Evolutionary conservation across 2,797 vertebrate species (phyloP).

Genomic region (Clarias pachynema): DNA sequence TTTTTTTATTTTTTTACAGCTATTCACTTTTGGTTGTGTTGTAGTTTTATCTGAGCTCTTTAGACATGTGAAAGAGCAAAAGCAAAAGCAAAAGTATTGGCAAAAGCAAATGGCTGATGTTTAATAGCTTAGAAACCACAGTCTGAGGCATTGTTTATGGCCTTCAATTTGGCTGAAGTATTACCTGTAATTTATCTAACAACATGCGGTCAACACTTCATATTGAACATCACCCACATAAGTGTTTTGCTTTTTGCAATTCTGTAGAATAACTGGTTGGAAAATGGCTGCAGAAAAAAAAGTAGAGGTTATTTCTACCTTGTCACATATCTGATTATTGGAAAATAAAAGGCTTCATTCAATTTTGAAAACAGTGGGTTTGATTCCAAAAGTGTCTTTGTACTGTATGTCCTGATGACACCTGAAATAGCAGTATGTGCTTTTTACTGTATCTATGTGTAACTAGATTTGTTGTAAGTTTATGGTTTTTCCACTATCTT

Average conservation of each 20-base stretch:
- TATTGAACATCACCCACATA: constrained; percentile 1
- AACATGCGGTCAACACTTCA: constrained; percentile 5
- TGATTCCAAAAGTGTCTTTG: neutral
- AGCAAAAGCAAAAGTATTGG: no score
- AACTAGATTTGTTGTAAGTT: constrained; percentile 22
- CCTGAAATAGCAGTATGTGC: neutral
- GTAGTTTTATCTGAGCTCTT: neutral
- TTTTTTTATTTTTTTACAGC: neutral
- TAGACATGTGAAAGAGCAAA: neutral
- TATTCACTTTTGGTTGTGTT: neutral
- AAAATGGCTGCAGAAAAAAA: neutral
- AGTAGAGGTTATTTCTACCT: neutral
- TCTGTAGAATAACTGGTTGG: neutral
- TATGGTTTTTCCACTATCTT: constrained; percentile 55
- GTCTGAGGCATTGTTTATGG: neutral
- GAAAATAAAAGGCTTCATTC: constrained; percentile 8
- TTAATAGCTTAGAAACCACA: constrained; percentile 13
- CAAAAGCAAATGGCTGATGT: neutral
- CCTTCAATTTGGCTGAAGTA: constrained; percentile 23
- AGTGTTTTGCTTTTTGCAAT: constrained; percentile 10
- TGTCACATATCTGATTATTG: neutral
- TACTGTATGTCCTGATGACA: neutral
- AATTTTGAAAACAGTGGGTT: neutral
- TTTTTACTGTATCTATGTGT: neutral
- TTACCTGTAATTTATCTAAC: constrained; percentile 13